These are phyloP conservation scores for Drosophila mojavensis DNA, from an alignment of 1,140 invertebrate genomes.

Conservation along the genomic window DNA sequence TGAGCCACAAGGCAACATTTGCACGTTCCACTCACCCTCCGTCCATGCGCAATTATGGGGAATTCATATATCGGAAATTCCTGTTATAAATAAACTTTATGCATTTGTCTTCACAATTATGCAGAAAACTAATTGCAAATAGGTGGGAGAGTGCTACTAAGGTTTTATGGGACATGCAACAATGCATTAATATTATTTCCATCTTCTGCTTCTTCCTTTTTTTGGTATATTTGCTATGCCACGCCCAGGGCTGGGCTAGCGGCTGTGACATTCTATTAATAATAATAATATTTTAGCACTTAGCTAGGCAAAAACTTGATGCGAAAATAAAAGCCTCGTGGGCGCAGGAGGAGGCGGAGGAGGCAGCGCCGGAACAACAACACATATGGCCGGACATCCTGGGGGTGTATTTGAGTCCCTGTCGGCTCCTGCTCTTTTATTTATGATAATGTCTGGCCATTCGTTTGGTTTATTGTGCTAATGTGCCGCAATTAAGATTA, in stretches of 20 bases:
- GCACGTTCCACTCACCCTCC: conserved; percentile 32
- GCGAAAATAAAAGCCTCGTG: conserved; percentile 40
- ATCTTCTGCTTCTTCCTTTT: neutral
- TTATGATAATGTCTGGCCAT: conserved; percentile 82
- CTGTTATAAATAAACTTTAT: conserved; percentile 24
- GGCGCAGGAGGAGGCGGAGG: no score
- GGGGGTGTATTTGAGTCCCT: conserved; percentile 69
- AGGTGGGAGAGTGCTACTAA: conserved; percentile 13
- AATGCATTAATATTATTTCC: conserved; percentile 69
- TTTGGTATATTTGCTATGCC: no score
- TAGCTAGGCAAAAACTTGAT: conserved; percentile 30
- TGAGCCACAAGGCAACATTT: conserved; percentile 66
- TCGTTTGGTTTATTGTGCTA: conserved; percentile 83
- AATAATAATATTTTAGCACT: conserved; percentile 66
- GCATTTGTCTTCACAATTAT: conserved; percentile 58
- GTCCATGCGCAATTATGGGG: neutral
- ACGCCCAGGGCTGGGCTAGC: conserved; percentile 8
- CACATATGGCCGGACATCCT: conserved; percentile 64
- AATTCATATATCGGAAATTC: conserved; percentile 6
- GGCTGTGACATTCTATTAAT: conserved; percentile 72
- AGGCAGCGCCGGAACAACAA: neutral
- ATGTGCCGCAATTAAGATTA: conserved; percentile 82
- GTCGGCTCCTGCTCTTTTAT: conserved; percentile 67
- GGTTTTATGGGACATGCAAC: conserved; percentile 54
- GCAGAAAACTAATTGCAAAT: conserved; percentile 73